These are phyloP conservation scores for Sisor rabdophorus DNA, from an alignment of 2,113 vertebrate species.

Conservation along the genomic window DNA sequence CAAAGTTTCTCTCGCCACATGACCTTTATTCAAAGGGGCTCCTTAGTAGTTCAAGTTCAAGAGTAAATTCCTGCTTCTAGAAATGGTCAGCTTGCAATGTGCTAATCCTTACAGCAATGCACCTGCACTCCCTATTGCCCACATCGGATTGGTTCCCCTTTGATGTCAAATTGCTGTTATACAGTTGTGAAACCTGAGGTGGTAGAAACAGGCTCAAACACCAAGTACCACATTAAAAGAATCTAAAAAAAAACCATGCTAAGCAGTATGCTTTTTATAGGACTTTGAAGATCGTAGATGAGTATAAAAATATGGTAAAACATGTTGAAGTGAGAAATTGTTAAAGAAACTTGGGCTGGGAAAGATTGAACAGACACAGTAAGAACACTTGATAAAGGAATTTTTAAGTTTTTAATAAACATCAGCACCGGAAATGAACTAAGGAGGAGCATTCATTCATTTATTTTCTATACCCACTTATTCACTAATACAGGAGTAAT, in stretches of 20 bases:
- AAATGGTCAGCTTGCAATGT: conserved; percentile 33
- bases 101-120: conserved; percentile 43
- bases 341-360: background rate
- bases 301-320: background rate
- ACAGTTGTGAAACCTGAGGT: conserved; percentile 44
- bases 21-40: conserved; percentile 13
- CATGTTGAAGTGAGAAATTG: background rate
- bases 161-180: conserved; percentile 48
- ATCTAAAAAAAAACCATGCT: conserved; percentile 13
- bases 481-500: no score
- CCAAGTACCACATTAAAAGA: conserved; percentile 23
- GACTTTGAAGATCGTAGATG: conserved; percentile 6
- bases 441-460: background rate
- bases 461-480: no score
- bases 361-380: background rate
- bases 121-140: conserved; percentile 28
- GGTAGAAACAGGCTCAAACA: conserved; percentile 31
- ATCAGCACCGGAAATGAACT: background rate
- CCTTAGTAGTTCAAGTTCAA: background rate
- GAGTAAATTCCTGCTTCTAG: conserved; percentile 31
- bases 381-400: background rate
- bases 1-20: conserved; percentile 4
- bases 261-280: background rate
- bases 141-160: conserved; percentile 44
- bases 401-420: background rate